Conservation (phyloP, 2,888 invertebrate species). For the Pinctada fucata region DNA sequence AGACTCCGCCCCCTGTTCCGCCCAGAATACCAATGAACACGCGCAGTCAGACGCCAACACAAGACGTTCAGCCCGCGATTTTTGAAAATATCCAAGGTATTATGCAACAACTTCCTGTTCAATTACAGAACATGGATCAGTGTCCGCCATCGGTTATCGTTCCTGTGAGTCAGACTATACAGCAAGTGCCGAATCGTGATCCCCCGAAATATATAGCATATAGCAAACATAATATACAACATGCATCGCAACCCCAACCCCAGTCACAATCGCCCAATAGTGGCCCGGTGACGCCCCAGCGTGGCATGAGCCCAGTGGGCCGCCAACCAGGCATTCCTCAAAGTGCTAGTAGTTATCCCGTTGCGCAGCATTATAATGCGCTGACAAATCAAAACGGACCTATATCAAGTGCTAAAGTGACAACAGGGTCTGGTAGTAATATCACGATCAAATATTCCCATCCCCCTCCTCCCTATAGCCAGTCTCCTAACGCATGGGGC, state of each 20-base stretch:
- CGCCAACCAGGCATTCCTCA: slow-evolving; percentile 83
- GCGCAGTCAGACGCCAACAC: slow-evolving; percentile 55
- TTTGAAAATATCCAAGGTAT: slow-evolving; percentile 29
- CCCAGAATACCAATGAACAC: slow-evolving; percentile 61
- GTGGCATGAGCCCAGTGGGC: slow-evolving; percentile 86
- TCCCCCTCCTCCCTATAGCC: slow-evolving; percentile 49
- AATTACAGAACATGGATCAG: slow-evolving; percentile 31
- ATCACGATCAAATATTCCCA: slow-evolving; percentile 53
- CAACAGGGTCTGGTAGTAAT: slow-evolving; percentile 28
- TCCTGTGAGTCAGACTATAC: slow-evolving; percentile 24
- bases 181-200: slow-evolving; percentile 1
- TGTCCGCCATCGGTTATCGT: slow-evolving; percentile 41
- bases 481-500: slow-evolving; percentile 19
- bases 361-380: slow-evolving; percentile 5
- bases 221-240: slow-evolving; percentile 29
- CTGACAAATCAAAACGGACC: slow-evolving; percentile 5
- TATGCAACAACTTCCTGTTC: slow-evolving; percentile 29
- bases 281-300: slow-evolving; percentile 62
- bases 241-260: slow-evolving; percentile 18
- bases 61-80: slow-evolving; percentile 37
- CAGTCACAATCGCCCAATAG: slow-evolving; percentile 46
- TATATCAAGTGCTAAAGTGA: slow-evolving; percentile 20
- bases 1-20: slow-evolving; percentile 80
- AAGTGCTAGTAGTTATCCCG: slow-evolving; percentile 23
- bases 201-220: slow-evolving; percentile 29